Evolutionary conservation across 2,888 invertebrate genomes (phyloP).

Genomic region (Epirrhoe tristata): DNA sequence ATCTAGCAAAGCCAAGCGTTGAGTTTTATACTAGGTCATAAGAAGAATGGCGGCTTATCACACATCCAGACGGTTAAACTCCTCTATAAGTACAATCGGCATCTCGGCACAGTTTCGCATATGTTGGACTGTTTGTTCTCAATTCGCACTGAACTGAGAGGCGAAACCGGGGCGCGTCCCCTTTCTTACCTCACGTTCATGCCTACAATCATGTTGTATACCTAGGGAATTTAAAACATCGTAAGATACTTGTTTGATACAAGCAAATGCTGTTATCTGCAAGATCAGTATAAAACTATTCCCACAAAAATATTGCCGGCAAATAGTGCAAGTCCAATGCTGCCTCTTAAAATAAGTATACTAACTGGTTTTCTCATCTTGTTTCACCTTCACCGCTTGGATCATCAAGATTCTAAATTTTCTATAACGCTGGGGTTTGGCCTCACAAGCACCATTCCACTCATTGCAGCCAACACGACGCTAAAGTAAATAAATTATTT

Average conservation of each 20-base stretch:
- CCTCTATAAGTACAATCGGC: conserved; percentile 21
- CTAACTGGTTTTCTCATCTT: too few species aligned
- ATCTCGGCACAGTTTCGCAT: conserved; percentile 34
- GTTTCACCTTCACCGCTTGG: too few species aligned
- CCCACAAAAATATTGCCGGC: too few species aligned
- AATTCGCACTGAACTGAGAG: conserved; percentile 41
- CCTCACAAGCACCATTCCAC: not conserved
- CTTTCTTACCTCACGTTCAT: conserved; percentile 10
- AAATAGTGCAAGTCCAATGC: too few species aligned
- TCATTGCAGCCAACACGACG: not conserved
- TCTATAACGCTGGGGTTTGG: too few species aligned
- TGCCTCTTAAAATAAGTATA: too few species aligned
- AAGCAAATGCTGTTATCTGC: too few species aligned
- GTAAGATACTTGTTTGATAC: conserved; percentile 3
- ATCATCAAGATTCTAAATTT: too few species aligned
- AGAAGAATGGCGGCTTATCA: conserved; percentile 13
- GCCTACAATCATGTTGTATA: too few species aligned
- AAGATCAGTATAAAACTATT: too few species aligned
- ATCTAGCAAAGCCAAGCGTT: too few species aligned
- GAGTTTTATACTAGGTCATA: not conserved
- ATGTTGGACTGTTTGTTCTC: conserved; percentile 47
- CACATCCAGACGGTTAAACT: conserved; percentile 21
- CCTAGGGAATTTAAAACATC: too few species aligned
- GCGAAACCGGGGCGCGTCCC: conserved; percentile 36
- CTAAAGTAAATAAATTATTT: not conserved